phyloP scores from a whole-genome alignment of 2,797 vertebrate species.

The Tragelaphus eurycerus region DNA sequence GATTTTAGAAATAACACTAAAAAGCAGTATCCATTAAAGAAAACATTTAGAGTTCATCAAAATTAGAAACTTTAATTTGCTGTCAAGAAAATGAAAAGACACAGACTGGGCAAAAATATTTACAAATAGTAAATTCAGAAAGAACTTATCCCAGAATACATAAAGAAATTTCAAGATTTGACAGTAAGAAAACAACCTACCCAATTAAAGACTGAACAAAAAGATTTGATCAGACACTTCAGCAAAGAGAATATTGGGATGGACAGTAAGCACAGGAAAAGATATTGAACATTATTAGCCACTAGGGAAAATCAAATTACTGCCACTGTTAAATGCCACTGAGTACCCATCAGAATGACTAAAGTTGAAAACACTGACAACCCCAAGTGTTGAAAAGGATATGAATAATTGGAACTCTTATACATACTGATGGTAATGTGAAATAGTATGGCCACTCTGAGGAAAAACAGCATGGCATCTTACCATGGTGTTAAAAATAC shows the following conservation, averaged over 20 bases:
- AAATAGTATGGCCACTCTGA: neutral
- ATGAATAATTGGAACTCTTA: neutral
- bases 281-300: neutral
- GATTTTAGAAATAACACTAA: neutral
- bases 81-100: neutral
- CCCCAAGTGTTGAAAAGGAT: neutral
- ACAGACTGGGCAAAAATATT: neutral
- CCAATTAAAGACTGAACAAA: neutral
- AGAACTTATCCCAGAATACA: neutral
- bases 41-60: conserved; percentile 6
- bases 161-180: neutral
- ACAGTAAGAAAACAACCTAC: neutral
- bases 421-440: neutral
- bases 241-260: neutral
- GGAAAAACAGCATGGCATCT: neutral
- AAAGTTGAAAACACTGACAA: neutral
- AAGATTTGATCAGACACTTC: neutral
- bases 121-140: neutral
- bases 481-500: neutral
- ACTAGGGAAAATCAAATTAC: neutral
- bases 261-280: neutral
- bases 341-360: neutral
- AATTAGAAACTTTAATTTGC: conserved; percentile 4
- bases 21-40: neutral
- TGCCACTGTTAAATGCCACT: neutral